Conservation (phyloP, 2,113 vertebrate species). For the Dicaeum eximium region DNA sequence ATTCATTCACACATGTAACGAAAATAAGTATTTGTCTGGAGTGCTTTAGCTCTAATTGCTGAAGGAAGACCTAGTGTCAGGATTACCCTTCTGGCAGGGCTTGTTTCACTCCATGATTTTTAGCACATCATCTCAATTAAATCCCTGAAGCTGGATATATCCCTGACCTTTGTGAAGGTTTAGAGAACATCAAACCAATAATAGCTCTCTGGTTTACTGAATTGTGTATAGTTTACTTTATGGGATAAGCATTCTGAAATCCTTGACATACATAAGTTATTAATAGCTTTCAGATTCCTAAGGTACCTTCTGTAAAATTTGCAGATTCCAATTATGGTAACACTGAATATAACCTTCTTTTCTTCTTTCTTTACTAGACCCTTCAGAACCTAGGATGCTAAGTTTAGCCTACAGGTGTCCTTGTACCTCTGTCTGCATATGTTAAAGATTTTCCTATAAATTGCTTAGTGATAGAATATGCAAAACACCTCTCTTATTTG, state of each 20-base stretch:
- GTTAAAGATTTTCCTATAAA: not conserved
- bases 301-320: not conserved
- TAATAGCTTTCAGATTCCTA: not conserved
- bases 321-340: not conserved
- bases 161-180: not conserved
- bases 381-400: not conserved
- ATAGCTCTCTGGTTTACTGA: not conserved
- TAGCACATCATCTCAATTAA: not conserved
- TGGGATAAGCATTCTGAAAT: not conserved
- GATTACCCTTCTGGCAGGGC: not conserved
- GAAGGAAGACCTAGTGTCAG: not conserved
- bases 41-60: not conserved
- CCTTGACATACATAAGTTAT: not conserved
- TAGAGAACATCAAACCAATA: not conserved
- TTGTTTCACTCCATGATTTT: not conserved
- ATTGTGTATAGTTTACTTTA: not conserved
- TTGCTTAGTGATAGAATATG: not conserved
- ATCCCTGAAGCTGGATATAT: not conserved
- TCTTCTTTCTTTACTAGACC: not conserved
- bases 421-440: not conserved
- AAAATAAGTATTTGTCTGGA: not conserved
- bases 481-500: not conserved
- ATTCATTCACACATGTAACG: not conserved
- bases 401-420: not conserved
- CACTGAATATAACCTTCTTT: not conserved